Conservation (phyloP, 2,113 vertebrate genomes). For the Rattus rattus region DNA sequence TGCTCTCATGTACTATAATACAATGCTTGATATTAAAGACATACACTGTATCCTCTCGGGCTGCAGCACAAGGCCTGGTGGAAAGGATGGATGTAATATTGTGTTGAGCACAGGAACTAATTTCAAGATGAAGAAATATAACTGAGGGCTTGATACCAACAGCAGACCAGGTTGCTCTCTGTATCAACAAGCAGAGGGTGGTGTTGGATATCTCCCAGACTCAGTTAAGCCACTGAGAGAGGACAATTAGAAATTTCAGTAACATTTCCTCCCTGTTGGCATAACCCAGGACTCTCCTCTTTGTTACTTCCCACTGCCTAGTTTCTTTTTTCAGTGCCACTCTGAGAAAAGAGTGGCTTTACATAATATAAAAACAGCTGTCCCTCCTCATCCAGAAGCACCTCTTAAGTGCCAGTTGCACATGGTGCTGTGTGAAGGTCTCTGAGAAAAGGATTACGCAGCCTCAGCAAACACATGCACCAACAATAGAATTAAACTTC, state of each 20-base stretch:
- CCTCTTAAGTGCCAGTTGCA: constrained; percentile 3
- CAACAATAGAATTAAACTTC: neutral
- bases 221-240: neutral
- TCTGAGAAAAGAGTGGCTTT: constrained; percentile 33
- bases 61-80: neutral
- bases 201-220: neutral
- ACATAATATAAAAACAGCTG: neutral
- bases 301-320: neutral
- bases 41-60: neutral
- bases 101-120: neutral
- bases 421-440: neutral
- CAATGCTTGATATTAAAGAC: neutral
- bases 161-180: neutral
- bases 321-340: neutral
- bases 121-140: neutral
- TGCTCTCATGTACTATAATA: neutral
- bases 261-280: constrained; percentile 2
- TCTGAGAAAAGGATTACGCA: neutral
- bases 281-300: neutral
- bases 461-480: neutral
- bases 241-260: neutral
- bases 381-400: neutral
- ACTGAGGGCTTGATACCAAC: neutral
- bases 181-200: neutral
- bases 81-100: neutral